Percentiles rank a stretch among this genome's conserved stretches.
Conservation (phyloP, 2,113 vertebrate genomes). For the Antennarius striatus region DNA sequence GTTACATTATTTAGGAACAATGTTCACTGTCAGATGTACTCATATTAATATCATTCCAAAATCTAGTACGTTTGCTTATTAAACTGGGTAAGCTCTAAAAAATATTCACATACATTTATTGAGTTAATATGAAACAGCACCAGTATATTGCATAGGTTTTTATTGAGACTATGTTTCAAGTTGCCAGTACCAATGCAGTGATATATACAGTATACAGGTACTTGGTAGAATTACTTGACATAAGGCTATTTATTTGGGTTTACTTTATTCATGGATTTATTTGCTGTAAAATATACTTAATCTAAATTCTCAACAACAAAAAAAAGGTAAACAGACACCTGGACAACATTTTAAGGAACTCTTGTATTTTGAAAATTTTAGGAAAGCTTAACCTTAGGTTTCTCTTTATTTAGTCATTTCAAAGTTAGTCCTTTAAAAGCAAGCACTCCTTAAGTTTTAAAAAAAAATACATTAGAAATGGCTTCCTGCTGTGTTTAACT, state of each 20-base stretch:
- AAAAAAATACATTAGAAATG: conserved; percentile 8
- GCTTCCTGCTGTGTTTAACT: conserved; percentile 20
- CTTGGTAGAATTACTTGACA: conserved; percentile 58
- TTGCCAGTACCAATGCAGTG: conserved; percentile 58
- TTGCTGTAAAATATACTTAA: conserved; percentile 23
- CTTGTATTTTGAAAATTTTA: conserved; percentile 3
- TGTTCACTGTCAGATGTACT: conserved; percentile 50
- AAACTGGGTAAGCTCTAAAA: conserved; percentile 56
- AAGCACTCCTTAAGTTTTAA: background rate
- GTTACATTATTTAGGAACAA: conserved; percentile 54
- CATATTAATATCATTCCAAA: conserved; percentile 50
- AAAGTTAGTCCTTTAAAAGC: conserved; percentile 12
- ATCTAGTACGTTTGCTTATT: conserved; percentile 70
- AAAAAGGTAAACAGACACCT: conserved; percentile 25
- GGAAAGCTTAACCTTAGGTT: background rate
- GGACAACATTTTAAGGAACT: conserved; percentile 25
- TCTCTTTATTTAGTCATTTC: background rate
- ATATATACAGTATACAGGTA: conserved; percentile 59
- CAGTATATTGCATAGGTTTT: conserved; percentile 66
- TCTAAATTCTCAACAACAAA: conserved; percentile 5
- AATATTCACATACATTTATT: conserved; percentile 71
- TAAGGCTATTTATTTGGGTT: conserved; percentile 35
- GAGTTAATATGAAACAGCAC: conserved; percentile 71
- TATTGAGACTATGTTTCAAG: conserved; percentile 48
- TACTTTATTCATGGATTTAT: conserved; percentile 4